A percentile compares a stretch with the other conserved stretches of the same genome.
Conservation (phyloP, 2,888 invertebrate genomes). For the Cephus runcator region DNA sequence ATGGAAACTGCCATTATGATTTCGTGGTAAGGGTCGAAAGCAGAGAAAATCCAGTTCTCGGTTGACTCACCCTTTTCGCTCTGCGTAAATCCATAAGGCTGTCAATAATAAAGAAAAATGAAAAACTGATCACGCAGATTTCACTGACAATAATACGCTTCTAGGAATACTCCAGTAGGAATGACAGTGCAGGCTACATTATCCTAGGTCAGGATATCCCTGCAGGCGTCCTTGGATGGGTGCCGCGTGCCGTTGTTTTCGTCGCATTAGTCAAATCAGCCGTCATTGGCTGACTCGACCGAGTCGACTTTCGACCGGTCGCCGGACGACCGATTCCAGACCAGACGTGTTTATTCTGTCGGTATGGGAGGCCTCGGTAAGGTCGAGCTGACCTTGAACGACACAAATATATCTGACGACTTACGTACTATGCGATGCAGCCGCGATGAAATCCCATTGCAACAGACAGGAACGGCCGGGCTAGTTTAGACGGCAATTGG, state of each 20-base stretch:
- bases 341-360: constrained; percentile 11
- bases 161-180: not conserved
- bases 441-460: not conserved
- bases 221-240: not conserved
- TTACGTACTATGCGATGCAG: not conserved
- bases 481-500: not conserved
- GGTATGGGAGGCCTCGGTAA: constrained; percentile 6
- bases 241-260: not conserved
- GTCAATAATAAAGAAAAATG: too few relatives aligned
- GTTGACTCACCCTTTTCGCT: too few relatives aligned
- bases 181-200: not conserved
- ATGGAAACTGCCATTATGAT: too few relatives aligned
- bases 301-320: not conserved
- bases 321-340: constrained; percentile 12
- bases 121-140: too few relatives aligned
- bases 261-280: constrained; percentile 9
- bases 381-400: constrained; percentile 19
- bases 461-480: not conserved
- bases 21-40: too few relatives aligned
- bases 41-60: too few relatives aligned
- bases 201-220: not conserved
- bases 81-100: too few relatives aligned
- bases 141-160: too few relatives aligned
- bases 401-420: constrained; percentile 11
- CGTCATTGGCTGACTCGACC: constrained; percentile 2